Percentiles rank a stretch among this genome's conserved stretches.
phyloP scores from a whole-genome alignment of 2,113 vertebrate species.

The Aphyosemion australe region DNA sequence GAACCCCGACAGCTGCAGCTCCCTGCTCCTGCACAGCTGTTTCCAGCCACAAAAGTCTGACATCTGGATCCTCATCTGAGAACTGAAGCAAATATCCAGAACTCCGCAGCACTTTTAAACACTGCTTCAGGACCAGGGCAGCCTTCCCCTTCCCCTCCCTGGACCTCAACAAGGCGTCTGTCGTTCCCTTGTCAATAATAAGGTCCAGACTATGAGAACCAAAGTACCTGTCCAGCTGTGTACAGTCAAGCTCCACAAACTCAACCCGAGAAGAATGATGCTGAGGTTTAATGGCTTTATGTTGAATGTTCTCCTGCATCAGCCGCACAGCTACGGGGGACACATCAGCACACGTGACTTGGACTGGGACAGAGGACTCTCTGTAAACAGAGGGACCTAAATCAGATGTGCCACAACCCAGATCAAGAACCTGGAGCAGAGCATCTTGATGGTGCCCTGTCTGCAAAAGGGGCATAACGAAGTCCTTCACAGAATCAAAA shows the following conservation, averaged over 20 bases:
- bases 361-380: slow-evolving; percentile 66
- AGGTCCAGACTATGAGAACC: slow-evolving; percentile 70
- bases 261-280: slow-evolving; percentile 72
- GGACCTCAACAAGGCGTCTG: slow-evolving; percentile 80
- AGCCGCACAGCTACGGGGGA: slow-evolving; percentile 79
- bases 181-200: slow-evolving; percentile 88
- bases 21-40: slow-evolving; percentile 40
- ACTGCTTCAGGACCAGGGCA: slow-evolving; percentile 74
- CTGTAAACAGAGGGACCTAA: slow-evolving; percentile 79
- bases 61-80: slow-evolving; percentile 89
- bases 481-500: slow-evolving; percentile 70
- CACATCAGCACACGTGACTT: slow-evolving; percentile 82
- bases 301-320: slow-evolving; percentile 68
- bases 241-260: slow-evolving; percentile 81
- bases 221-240: slow-evolving; percentile 61
- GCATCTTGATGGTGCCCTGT: background rate
- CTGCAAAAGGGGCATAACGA: slow-evolving; percentile 76
- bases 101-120: slow-evolving; percentile 71
- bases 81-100: slow-evolving; percentile 84
- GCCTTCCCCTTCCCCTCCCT: slow-evolving; percentile 72
- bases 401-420: slow-evolving; percentile 85
- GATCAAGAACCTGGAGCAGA: slow-evolving; percentile 72
- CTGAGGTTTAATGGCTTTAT: slow-evolving; percentile 33
- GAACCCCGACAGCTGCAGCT: slow-evolving; percentile 64
- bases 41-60: slow-evolving; percentile 82